These are phyloP conservation scores for Drosophila cognata DNA, from an alignment of 2,888 invertebrate species.

Conservation along the genomic window DNA sequence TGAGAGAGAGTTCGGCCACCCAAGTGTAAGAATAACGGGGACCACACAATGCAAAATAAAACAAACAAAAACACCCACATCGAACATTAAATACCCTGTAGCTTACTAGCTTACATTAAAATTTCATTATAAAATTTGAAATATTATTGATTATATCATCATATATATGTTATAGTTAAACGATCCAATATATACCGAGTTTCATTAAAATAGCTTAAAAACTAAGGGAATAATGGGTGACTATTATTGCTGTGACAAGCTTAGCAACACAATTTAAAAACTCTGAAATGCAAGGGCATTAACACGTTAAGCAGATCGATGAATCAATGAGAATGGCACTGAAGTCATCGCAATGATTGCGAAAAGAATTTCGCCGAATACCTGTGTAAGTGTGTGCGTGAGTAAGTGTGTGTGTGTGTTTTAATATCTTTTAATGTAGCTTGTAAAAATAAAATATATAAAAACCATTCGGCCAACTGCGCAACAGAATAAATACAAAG, in stretches of 20 bases:
- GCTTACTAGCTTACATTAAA: neutral
- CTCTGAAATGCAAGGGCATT: neutral
- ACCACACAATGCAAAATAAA: constrained; percentile 44
- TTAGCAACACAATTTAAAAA: neutral
- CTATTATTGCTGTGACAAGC: neutral
- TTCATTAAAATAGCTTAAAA: neutral
- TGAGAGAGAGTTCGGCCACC: constrained; percentile 43
- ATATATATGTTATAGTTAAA: neutral
- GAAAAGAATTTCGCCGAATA: constrained; percentile 18
- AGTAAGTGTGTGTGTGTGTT: neutral
- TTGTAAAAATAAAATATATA: constrained; percentile 52
- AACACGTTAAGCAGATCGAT: constrained; percentile 58
- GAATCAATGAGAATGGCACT: constrained; percentile 50
- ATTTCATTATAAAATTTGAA: neutral
- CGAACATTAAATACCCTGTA: neutral
- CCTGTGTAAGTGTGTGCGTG: neutral
- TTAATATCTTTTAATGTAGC: constrained; percentile 41
- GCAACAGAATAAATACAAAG: constrained; percentile 67
- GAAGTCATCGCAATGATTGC: constrained; percentile 38
- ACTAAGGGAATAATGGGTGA: neutral
- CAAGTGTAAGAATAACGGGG: constrained; percentile 35
- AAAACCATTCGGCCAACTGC: constrained; percentile 60
- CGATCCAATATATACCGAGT: neutral
- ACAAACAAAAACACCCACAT: constrained; percentile 11
- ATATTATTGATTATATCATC: neutral